These are phyloP conservation scores for Nomada goodeniana DNA, from an alignment of 2,888 invertebrate genomes.

Conservation along the genomic window DNA sequence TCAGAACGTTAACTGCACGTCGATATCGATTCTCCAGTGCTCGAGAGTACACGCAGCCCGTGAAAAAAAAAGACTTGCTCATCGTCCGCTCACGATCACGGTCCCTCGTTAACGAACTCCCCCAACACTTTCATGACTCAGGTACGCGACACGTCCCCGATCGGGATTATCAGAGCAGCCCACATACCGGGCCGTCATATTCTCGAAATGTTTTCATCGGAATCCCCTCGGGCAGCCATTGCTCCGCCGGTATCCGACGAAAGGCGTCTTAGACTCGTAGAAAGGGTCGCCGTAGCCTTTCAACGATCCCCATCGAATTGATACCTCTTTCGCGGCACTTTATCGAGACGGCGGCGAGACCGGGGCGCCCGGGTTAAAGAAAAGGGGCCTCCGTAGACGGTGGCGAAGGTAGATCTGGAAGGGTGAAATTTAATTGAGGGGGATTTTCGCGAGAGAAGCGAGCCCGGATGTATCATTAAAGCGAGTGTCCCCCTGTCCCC, in stretches of 20 bases:
- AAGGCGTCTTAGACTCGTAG: conserved; percentile 14
- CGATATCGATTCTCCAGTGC: too few relatives aligned
- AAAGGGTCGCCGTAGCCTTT: conserved; percentile 25
- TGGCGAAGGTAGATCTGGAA: conserved; percentile 21
- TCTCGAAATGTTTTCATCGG: conserved; percentile 39
- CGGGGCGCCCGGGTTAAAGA: background rate
- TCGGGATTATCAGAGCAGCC: conserved; percentile 25
- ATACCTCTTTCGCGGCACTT: conserved; percentile 36
- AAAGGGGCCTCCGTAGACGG: background rate
- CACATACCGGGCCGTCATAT: conserved; percentile 28
- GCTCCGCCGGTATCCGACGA: conserved; percentile 8
- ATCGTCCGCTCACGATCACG: too few relatives aligned
- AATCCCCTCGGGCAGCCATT: conserved; percentile 1
- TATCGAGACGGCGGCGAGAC: conserved; percentile 25
- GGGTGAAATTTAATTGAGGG: conserved; percentile 71
- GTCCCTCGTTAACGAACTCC: too few relatives aligned
- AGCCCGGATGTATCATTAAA: conserved; percentile 80
- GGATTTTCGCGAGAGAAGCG: conserved; percentile 72
- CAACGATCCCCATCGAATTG: conserved; percentile 48
- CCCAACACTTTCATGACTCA: background rate
- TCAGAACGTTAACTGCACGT: too few relatives aligned
- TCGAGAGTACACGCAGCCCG: too few relatives aligned
- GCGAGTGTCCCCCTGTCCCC: conserved; percentile 65
- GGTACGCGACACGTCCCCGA: background rate
- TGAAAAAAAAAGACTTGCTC: too few relatives aligned